Evolutionary conservation across 2,113 vertebrate genomes (phyloP).

Genomic region (Isichthys henryi): DNA sequence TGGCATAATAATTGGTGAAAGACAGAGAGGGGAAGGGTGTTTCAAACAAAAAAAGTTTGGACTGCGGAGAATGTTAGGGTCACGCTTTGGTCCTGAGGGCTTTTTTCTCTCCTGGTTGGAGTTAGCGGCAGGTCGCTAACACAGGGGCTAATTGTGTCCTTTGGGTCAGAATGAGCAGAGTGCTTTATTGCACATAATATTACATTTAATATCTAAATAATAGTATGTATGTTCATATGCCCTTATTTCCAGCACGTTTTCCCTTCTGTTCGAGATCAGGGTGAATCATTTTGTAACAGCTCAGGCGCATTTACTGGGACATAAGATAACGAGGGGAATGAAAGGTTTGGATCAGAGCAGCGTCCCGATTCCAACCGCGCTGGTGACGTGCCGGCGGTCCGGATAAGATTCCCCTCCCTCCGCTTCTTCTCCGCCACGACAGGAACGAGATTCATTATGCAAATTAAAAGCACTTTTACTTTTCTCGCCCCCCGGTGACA

Average conservation of each 20-base stretch:
- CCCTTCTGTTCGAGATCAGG: background rate
- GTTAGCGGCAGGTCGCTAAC: background rate
- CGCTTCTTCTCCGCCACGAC: background rate
- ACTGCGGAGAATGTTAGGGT: background rate
- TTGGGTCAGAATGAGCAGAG: background rate
- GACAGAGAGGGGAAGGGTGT: background rate
- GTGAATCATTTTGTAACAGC: conserved; percentile 13
- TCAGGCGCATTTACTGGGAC: conserved; percentile 8
- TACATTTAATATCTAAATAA: background rate
- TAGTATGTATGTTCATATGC: background rate
- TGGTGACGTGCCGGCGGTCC: background rate
- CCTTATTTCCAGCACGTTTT: background rate
- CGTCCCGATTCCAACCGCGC: background rate
- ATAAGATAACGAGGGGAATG: background rate
- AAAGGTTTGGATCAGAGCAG: background rate
- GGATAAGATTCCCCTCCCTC: background rate
- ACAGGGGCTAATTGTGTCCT: background rate
- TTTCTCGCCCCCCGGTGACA: conserved; percentile 3
- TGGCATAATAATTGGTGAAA: background rate
- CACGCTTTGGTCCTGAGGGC: background rate
- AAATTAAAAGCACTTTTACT: conserved; percentile 17
- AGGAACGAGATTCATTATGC: conserved; percentile 18
- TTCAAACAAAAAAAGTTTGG: background rate
- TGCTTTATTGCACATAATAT: background rate
- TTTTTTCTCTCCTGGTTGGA: background rate